Base-by-base conservation (phyloP, 53 echinoderm and acorn worm species). In the Hippasteria phrygiana region DNA sequence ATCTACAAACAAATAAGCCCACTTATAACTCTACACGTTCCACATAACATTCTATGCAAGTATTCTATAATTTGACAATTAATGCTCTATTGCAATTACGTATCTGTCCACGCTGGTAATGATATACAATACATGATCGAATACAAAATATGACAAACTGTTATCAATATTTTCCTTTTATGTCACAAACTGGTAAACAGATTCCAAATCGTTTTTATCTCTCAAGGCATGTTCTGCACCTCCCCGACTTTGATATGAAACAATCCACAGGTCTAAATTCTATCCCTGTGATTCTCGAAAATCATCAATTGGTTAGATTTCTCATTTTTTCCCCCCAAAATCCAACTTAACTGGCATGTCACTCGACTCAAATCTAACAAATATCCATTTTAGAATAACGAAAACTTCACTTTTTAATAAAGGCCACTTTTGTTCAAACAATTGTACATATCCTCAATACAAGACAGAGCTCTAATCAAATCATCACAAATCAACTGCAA, bases 141-240 rank as follows among this genome's bases (percentile, higher is more conserved):
- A 63, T 63, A 82, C 64, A 82, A 82, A 81, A 78, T 20, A 46
- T 34, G 17, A 71, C 9, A 50, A 85, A 70, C 13, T 85, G 48
- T 85, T 29, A 85, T 85, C 85, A 85, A 36, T 85, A 85, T 85
- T 47, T 51, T 85, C 85, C 53, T 85, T 53, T 17, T 81, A 62
- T 79, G 31, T 83, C 83, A 66, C 83, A 83, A 83, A 48, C 8
- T 43, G 5, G 32, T 43, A 1, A 1, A 26, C 26, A 43, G 26
- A 73, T 11, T 29, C n/a, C 41, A 9, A 6, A 27, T 42, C 22
- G 7, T 4, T 29, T 2, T 42, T n/a, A 27, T 73, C 27, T 34
- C 7, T n/a, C 41, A 73, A 73, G 42, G 43, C 73, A 22, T 18
- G 41, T 4, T 41, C 39, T 18, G 5, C 18, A 20, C 18, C 26